Conservation (phyloP, 1,140 invertebrate species). For the Lordiphosa stackelbergi region DNA sequence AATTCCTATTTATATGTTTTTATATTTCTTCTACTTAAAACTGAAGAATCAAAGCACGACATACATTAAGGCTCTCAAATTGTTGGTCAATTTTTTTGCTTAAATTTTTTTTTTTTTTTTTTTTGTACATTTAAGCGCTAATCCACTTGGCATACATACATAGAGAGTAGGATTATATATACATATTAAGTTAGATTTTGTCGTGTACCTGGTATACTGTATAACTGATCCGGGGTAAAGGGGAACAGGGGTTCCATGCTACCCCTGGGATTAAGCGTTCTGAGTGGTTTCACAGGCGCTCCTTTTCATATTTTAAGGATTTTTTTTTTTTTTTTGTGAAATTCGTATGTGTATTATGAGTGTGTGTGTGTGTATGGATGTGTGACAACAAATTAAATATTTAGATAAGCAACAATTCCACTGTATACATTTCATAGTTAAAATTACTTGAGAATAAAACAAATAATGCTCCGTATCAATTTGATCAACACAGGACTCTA, state of each 20-base stretch:
- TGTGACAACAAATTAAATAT: conserved; percentile 27
- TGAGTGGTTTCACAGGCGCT: conserved; percentile 82
- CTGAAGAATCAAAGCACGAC: too few species aligned
- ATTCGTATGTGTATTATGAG: conserved; percentile 15
- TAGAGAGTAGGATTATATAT: conserved; percentile 3
- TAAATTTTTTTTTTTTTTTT: too few species aligned
- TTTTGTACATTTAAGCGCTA: too few species aligned
- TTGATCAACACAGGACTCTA: too few species aligned
- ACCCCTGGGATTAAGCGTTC: conserved; percentile 80
- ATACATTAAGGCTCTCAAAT: too few species aligned
- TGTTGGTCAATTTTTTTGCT: too few species aligned
- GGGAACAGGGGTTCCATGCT: conserved; percentile 79
- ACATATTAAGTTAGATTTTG: conserved; percentile 18
- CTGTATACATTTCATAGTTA: background rate
- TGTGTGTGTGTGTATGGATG: conserved; percentile 13
- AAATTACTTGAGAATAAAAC: background rate
- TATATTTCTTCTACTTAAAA: too few species aligned
- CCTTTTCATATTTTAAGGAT: conserved; percentile 59
- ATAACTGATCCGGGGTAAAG: conserved; percentile 79
- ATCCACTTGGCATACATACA: background rate
- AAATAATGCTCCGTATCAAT: too few species aligned
- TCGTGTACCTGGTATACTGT: conserved; percentile 80
- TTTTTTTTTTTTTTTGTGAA: conserved; percentile 3
- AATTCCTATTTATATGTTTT: too few species aligned
- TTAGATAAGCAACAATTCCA: conserved; percentile 1